A percentile compares a stretch with the other conserved stretches of the same genome.
These are phyloP conservation scores for Micromys minutus DNA, from an alignment of 2,113 vertebrate genomes.

Conservation along the genomic window DNA sequence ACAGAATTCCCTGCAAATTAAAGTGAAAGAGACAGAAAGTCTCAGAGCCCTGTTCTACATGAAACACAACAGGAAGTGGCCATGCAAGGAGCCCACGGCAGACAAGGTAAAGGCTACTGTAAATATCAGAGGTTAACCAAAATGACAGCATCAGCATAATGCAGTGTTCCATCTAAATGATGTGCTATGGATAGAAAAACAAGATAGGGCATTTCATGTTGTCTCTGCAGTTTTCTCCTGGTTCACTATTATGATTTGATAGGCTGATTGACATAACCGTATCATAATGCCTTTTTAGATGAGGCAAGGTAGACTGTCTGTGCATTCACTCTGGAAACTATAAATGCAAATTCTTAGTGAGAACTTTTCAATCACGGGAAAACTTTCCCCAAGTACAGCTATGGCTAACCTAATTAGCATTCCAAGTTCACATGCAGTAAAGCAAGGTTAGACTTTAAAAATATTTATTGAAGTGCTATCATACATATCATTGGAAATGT, in stretches of 20 bases:
- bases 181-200: not conserved
- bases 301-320: not conserved
- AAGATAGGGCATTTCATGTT: not conserved
- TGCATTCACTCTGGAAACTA: not conserved
- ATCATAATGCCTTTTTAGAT: constrained; percentile 11
- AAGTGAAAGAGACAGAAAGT: not conserved
- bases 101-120: not conserved
- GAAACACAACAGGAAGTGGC: not conserved
- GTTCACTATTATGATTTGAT: not conserved
- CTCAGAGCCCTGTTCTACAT: not conserved
- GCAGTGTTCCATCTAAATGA: not conserved
- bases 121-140: not conserved
- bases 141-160: not conserved
- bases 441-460: constrained; percentile 48
- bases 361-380: not conserved
- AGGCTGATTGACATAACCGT: not conserved
- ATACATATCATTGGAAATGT: constrained; percentile 57
- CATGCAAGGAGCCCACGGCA: not conserved
- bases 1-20: not conserved
- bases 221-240: not conserved
- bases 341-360: constrained; percentile 13
- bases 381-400: not conserved
- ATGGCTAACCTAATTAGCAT: constrained; percentile 12
- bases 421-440: constrained; percentile 35
- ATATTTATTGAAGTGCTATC: constrained; percentile 37